Evolutionary conservation across 1,140 invertebrate genomes (phyloP).

Genomic region (Idris sp.): DNA sequence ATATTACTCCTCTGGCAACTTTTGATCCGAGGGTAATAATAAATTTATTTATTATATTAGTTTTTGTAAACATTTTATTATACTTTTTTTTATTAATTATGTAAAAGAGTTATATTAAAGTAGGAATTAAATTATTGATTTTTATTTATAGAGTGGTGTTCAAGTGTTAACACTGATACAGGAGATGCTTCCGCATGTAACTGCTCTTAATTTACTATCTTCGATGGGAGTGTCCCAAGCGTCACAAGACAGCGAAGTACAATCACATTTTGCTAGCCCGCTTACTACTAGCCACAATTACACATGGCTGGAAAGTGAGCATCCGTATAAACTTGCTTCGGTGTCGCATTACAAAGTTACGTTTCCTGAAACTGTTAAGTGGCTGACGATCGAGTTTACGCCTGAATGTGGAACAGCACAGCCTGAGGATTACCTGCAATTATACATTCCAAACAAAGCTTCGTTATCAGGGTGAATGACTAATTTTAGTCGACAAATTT

Average conservation of each 20-base stretch:
- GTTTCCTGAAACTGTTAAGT: conserved; percentile 92
- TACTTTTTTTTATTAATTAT: no score
- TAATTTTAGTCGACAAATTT: no score
- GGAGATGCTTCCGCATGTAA: conserved; percentile 92
- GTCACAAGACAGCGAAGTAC: conserved; percentile 71
- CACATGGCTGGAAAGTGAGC: conserved; percentile 95
- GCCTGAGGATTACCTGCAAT: conserved; percentile 93
- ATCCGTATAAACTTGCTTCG: conserved; percentile 95
- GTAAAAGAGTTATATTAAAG: no score
- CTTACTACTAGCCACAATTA: conserved; percentile 90
- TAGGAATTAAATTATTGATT: no score
- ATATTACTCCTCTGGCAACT: conserved; percentile 88
- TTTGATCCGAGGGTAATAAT: conserved; percentile 87
- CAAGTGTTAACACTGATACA: conserved; percentile 93
- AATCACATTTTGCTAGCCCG: conserved; percentile 67
- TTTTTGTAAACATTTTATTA: background rate
- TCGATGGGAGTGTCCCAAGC: conserved; percentile 74
- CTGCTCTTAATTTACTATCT: conserved; percentile 87
- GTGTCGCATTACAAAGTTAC: conserved; percentile 93
- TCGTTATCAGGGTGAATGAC: conserved; percentile 62
- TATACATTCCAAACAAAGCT: conserved; percentile 85
- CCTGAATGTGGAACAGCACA: conserved; percentile 94
- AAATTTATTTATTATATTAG: background rate
- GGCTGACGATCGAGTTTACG: conserved; percentile 96
- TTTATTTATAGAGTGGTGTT: conserved; percentile 86